Evolutionary conservation across 1,140 invertebrate species (phyloP).

Genomic region (Achatina immaculata): DNA sequence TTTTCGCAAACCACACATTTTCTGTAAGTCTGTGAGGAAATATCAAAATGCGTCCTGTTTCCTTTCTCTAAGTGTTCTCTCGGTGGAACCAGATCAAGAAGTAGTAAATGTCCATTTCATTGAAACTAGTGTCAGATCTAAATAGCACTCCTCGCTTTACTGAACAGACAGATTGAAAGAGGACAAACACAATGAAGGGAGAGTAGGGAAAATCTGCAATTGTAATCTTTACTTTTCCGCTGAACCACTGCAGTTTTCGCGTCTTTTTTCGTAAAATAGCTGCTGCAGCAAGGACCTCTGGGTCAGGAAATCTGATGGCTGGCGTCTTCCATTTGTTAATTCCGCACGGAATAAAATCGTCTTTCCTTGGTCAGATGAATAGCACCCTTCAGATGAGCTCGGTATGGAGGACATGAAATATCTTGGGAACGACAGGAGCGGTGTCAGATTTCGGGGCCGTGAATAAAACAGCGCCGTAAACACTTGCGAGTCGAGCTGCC

Average conservation of each 20-base stretch:
- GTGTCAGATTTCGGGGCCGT: neutral
- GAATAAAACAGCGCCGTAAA: neutral
- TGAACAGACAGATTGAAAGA: too few relatives aligned
- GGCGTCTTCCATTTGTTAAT: slow-evolving; percentile 7
- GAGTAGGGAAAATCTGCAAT: neutral
- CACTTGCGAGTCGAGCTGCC: neutral
- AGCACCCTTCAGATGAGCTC: neutral
- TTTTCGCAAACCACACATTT: too few relatives aligned
- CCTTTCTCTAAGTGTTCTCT: too few relatives aligned
- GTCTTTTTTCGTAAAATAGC: too few relatives aligned
- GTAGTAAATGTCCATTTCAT: too few relatives aligned
- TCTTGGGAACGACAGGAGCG: neutral
- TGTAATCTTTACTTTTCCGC: neutral
- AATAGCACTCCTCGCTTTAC: too few relatives aligned
- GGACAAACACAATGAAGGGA: neutral
- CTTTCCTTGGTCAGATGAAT: neutral
- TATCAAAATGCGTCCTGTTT: too few relatives aligned
- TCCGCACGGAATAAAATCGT: neutral
- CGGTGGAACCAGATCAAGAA: too few relatives aligned
- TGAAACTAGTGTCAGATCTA: too few relatives aligned
- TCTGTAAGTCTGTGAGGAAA: too few relatives aligned
- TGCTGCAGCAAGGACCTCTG: too few relatives aligned
- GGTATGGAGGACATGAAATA: neutral
- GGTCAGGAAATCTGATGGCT: too few relatives aligned
- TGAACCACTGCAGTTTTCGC: neutral